phyloP scores from a whole-genome alignment of 1,140 invertebrate genomes.

The Samia ricini region DNA sequence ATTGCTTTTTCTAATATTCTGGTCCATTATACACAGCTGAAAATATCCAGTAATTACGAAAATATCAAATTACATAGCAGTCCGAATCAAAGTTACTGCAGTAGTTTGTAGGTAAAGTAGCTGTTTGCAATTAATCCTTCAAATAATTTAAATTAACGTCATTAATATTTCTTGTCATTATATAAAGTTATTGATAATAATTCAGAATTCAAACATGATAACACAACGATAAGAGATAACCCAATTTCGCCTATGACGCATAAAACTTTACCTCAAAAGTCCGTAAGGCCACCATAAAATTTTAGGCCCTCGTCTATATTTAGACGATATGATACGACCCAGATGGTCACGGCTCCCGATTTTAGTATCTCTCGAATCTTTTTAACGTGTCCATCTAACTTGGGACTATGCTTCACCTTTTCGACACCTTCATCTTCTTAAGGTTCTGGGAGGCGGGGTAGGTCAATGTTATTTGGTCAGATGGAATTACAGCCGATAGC shows the following conservation, averaged over 20 bases:
- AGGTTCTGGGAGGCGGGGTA: conserved; percentile 39
- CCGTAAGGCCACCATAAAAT: conserved; percentile 62
- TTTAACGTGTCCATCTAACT: conserved; percentile 48
- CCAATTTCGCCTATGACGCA: conserved; percentile 19
- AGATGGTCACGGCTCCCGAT: conserved; percentile 71
- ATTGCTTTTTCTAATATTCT: too few species aligned
- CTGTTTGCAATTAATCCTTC: neutral
- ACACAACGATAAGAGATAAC: conserved; percentile 1
- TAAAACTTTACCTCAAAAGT: conserved; percentile 43
- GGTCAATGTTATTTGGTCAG: conserved; percentile 45
- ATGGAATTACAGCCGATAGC: conserved; percentile 61
- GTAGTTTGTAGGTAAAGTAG: neutral
- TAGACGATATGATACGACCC: conserved; percentile 68
- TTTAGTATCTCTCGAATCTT: conserved; percentile 71
- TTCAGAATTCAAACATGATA: conserved; percentile 1
- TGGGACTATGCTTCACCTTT: conserved; percentile 32
- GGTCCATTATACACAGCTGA: neutral
- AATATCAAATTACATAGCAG: neutral
- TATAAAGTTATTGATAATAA: neutral
- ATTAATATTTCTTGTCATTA: neutral
- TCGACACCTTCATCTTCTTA: conserved; percentile 40
- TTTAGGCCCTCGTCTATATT: conserved; percentile 67
- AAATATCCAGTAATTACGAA: neutral
- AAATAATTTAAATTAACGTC: neutral
- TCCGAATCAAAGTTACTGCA: neutral